phyloP scores from a whole-genome alignment of 2,888 invertebrate genomes.

The Meganola albula region DNA sequence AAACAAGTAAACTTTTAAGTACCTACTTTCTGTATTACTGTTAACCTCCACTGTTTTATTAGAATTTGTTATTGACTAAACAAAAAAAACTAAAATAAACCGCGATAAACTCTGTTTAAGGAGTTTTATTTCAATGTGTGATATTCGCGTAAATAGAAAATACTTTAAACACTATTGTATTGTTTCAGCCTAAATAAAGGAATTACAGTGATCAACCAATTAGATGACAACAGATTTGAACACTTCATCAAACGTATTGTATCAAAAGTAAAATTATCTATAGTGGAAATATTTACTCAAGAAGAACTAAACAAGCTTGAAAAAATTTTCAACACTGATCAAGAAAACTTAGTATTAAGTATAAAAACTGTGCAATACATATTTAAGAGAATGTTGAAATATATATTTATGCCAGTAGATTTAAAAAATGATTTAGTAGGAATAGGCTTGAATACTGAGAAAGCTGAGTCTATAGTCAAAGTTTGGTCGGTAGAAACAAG shows the following conservation, averaged over 20 bases:
- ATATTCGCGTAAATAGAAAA: too few species aligned
- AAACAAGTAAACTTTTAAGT: too few species aligned
- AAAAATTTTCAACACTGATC: slow-evolving; percentile 54
- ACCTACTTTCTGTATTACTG: too few species aligned
- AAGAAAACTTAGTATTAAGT: slow-evolving; percentile 44
- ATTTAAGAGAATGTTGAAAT: slow-evolving; percentile 57
- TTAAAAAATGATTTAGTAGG: slow-evolving; percentile 51
- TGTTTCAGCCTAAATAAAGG: slow-evolving; percentile 57
- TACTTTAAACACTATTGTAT: too few species aligned
- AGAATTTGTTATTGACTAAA: too few species aligned
- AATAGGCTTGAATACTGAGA: slow-evolving; percentile 51
- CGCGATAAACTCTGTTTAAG: too few species aligned
- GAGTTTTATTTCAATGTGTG: too few species aligned
- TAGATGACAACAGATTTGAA: slow-evolving; percentile 61
- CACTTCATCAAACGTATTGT: slow-evolving; percentile 59
- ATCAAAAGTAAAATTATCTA: slow-evolving; percentile 49
- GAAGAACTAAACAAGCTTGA: slow-evolving; percentile 56
- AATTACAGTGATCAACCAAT: slow-evolving; percentile 44
- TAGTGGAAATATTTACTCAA: slow-evolving; percentile 56
- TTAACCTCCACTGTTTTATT: too few species aligned
- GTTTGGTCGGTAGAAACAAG: slow-evolving; percentile 62
- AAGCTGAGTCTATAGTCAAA: slow-evolving; percentile 55
- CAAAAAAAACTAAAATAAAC: too few species aligned
- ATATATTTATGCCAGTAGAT: slow-evolving; percentile 61
- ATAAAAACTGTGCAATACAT: slow-evolving; percentile 59